Evolutionary conservation across 2,113 vertebrate species (phyloP).

Genomic region (Elachura formosa): DNA sequence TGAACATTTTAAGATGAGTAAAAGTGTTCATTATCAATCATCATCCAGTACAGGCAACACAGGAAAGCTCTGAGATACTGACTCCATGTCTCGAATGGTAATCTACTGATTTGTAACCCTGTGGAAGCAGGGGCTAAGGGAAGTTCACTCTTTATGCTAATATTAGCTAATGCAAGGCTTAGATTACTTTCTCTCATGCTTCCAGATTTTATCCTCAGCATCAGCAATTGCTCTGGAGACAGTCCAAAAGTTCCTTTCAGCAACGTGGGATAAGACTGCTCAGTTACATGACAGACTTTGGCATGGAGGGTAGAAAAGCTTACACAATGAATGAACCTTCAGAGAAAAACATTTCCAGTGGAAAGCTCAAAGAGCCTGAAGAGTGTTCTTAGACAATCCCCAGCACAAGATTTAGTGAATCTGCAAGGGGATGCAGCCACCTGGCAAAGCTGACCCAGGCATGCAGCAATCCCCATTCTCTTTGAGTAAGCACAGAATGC

Average conservation of each 20-base stretch:
- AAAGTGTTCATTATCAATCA: background rate
- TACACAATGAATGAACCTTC: background rate
- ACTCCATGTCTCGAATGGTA: background rate
- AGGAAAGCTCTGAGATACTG: background rate
- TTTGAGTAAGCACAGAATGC: background rate
- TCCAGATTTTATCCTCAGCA: background rate
- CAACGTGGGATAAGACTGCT: fast-evolving
- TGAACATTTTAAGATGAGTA: background rate
- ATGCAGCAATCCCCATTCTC: background rate
- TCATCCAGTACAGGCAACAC: background rate
- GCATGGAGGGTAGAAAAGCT: background rate
- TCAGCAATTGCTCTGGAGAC: background rate
- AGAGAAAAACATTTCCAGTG: background rate
- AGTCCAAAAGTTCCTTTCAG: background rate
- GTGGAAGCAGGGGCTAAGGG: background rate
- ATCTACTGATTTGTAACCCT: background rate
- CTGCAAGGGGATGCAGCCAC: background rate
- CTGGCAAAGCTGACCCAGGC: background rate
- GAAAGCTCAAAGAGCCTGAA: background rate
- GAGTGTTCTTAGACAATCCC: background rate
- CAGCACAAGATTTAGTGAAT: background rate
- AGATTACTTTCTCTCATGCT: background rate
- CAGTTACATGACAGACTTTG: fast-evolving
- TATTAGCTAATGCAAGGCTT: background rate
- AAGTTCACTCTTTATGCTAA: background rate